These are phyloP conservation scores for Ifrita kowaldi DNA, from an alignment of 2,113 vertebrate species.

Conservation along the genomic window DNA sequence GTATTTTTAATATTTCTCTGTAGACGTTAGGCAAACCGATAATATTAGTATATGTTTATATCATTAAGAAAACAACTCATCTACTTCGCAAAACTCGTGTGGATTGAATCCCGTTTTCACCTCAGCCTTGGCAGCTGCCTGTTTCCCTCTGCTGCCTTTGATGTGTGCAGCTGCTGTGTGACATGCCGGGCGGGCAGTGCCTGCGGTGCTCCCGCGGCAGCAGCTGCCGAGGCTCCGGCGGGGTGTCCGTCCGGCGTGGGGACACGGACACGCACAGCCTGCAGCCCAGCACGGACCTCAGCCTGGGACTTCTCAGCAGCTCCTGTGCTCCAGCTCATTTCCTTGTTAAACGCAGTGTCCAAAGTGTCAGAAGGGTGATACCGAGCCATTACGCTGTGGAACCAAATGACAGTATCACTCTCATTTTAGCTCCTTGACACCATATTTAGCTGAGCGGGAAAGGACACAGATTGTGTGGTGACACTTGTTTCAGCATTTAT, in stretches of 20 bases:
- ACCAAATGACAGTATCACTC: not conserved
- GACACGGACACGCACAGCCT: not conserved
- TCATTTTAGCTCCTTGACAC: not conserved
- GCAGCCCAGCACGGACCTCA: not conserved
- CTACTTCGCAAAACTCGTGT: not conserved
- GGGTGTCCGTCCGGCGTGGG: not conserved
- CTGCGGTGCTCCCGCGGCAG: not conserved
- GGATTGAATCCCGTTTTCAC: not conserved
- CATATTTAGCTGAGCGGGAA: not conserved
- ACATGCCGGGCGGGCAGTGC: not conserved
- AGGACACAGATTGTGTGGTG: not conserved
- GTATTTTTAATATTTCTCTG: not conserved
- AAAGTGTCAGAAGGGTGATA: not conserved
- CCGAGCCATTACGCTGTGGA: not conserved
- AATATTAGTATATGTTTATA: not conserved
- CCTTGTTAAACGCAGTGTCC: not conserved
- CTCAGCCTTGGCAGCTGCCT: not conserved
- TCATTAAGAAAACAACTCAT: not conserved
- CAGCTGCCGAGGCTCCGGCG: not conserved
- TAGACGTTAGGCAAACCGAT: not conserved
- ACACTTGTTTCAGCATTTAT: not conserved
- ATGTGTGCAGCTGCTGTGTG: not conserved
- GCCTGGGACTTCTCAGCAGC: not conserved
- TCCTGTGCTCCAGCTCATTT: not conserved
- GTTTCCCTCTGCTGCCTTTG: not conserved